These are phyloP conservation scores for Dermatemys mawii DNA, from an alignment of 2,113 vertebrate genomes.

Conservation along the genomic window DNA sequence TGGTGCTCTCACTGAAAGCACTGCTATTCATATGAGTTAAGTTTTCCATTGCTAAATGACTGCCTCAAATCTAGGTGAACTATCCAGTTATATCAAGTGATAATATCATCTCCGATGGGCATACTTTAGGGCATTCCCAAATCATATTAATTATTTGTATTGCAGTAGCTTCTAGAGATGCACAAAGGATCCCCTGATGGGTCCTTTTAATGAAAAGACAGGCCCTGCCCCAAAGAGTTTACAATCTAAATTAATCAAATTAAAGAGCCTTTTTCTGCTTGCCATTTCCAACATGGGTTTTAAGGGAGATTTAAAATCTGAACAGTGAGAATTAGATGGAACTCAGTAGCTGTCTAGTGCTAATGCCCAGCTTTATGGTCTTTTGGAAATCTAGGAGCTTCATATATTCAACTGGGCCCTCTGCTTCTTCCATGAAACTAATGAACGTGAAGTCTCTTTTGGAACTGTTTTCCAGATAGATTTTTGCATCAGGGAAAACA, in stretches of 20 bases:
- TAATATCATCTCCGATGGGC: not conserved
- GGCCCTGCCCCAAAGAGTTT: not conserved
- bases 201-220: not conserved
- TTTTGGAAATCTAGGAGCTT: not conserved
- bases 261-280: not conserved
- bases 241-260: not conserved
- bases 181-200: too few species aligned
- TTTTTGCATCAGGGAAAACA: not conserved
- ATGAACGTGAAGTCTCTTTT: not conserved
- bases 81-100: not conserved
- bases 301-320: not conserved
- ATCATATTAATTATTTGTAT: not conserved
- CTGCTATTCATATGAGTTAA: not conserved
- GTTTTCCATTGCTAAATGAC: not conserved
- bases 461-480: not conserved
- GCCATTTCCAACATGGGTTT: not conserved
- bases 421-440: not conserved
- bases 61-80: not conserved
- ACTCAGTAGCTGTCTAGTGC: not conserved
- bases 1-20: not conserved
- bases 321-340: not conserved
- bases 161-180: not conserved
- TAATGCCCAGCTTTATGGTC: not conserved
- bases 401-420: not conserved
- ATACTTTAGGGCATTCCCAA: not conserved